These are phyloP conservation scores for Leptinotarsa tumamoca DNA, from an alignment of 2,888 invertebrate species.

Conservation along the genomic window DNA sequence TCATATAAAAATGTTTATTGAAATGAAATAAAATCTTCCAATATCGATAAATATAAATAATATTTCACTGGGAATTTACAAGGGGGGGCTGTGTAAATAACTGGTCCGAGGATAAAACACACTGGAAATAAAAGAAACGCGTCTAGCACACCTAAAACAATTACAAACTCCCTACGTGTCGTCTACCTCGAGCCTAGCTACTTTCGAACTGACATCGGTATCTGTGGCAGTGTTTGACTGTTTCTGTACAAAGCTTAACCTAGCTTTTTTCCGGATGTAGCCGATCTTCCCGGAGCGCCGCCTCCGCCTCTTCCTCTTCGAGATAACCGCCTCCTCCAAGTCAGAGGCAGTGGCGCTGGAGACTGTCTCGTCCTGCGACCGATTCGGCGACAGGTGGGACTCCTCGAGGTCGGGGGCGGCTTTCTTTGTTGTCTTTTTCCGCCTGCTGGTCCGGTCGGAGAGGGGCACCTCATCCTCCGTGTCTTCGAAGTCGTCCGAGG, in stretches of 20 bases:
- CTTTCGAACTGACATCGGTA: slow-evolving; percentile 29
- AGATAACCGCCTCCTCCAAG: slow-evolving; percentile 25
- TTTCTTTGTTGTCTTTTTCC: slow-evolving; percentile 18
- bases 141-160: slow-evolving; percentile 12
- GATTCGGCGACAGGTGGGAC: slow-evolving; percentile 15
- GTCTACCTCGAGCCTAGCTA: slow-evolving; percentile 25
- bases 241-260: slow-evolving; percentile 13
- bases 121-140: slow-evolving; percentile 25
- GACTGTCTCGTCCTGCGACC: slow-evolving; percentile 40
- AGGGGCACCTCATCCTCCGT: slow-evolving; percentile 22
- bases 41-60: slow-evolving; percentile 39
- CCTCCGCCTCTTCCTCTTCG: slow-evolving; percentile 31
- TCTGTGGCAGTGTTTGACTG: slow-evolving; percentile 36
- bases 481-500: slow-evolving; percentile 34
- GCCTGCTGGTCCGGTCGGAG: slow-evolving; percentile 13
- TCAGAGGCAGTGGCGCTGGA: slow-evolving; percentile 37
- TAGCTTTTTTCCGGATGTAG: slow-evolving; percentile 24
- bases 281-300: slow-evolving; percentile 23
- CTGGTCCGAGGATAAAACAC: slow-evolving; percentile 25
- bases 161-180: slow-evolving; percentile 24
- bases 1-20: slow-evolving; percentile 38
- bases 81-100: slow-evolving; percentile 26
- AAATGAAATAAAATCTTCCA: slow-evolving; percentile 36
- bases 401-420: too few species aligned
- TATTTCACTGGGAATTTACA: slow-evolving; percentile 30